Conservation (phyloP, 2,888 invertebrate species). For the Meta bourneti region DNA sequence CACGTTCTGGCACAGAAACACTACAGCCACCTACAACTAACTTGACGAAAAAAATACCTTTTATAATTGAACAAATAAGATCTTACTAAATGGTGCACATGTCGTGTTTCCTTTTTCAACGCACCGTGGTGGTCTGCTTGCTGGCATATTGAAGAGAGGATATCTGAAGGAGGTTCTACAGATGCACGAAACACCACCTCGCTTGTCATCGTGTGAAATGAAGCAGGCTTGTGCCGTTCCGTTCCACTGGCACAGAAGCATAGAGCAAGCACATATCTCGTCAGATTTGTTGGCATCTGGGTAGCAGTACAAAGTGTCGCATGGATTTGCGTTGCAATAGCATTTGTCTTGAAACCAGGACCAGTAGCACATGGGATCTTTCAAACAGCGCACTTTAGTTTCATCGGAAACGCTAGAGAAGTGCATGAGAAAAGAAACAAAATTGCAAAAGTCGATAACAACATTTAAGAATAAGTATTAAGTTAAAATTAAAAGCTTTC, state of each 20-base stretch:
- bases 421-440: not conserved
- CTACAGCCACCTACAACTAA: too few species aligned
- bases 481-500: not conserved
- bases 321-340: slow-evolving; percentile 38
- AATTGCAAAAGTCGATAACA: not conserved
- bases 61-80: not conserved
- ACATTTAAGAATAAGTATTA: not conserved
- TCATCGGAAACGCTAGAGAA: slow-evolving; percentile 24
- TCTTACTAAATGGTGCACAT: not conserved
- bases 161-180: slow-evolving; percentile 49
- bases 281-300: slow-evolving; percentile 58
- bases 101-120: not conserved
- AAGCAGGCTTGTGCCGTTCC: slow-evolving; percentile 21
- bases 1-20: too few species aligned
- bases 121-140: not conserved
- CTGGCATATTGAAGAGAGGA: not conserved
- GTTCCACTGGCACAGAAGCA: slow-evolving; percentile 69
- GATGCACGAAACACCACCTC: slow-evolving; percentile 4
- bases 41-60: too few species aligned
- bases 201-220: not conserved
- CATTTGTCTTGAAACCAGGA: slow-evolving; percentile 61
- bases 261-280: slow-evolving; percentile 57
- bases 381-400: slow-evolving; percentile 39
- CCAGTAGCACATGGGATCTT: slow-evolving; percentile 67
- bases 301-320: slow-evolving; percentile 63